Base-by-base conservation (phyloP, 1,140 invertebrate genomes). In the Episyrphus balteatus region DNA sequence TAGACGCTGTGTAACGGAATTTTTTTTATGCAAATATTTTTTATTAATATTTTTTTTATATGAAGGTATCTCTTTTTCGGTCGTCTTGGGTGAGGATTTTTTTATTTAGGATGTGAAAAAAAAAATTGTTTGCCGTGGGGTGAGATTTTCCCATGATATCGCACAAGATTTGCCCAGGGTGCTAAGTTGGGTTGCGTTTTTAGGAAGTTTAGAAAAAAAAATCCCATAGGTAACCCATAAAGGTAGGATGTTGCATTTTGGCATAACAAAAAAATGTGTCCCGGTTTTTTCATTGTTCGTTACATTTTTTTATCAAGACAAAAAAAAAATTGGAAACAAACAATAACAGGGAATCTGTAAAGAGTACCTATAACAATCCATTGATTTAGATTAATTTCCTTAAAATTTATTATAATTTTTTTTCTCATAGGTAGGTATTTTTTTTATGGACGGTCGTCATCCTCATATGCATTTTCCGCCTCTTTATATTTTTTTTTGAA, bases 111-210 rank as follows among this genome's bases (percentile, higher is more conserved):
- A 26, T 26, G 21, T 5, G 21, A 26, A 26, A 26, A 26, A 26
- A 26, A 26, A 26, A 26, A 26, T 26, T 26, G 8, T 26, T 26
- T 26, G 8, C 21, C 40, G 59, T 64, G 61, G 56, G 21, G 62
- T 59, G 53, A 65, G 58, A 65, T 64, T 65, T 65, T 65, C 62
- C 59, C 62, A 65, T 59, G 62, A 59, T 60, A 56, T 54, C 21
- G 3, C 3, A 26, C 3, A 26, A 26, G 21, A 26, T 26, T 5
- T n/a, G n/a, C n/a, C 13, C 13, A 14, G 36, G 36, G 36, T 14
- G 15, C 36, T 14, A 37, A 14, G 15, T 37, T 37, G 36, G 36
- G 36, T n/a, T 37, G 36, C 36, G 13, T 37, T 37, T 37, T 14
- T 37, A 6, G 13, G 36, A 37, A 5, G 36, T 14, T 37, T 10